These are phyloP conservation scores for Drosophila tanythrix DNA, from an alignment of 2,888 invertebrate species.

Conservation along the genomic window DNA sequence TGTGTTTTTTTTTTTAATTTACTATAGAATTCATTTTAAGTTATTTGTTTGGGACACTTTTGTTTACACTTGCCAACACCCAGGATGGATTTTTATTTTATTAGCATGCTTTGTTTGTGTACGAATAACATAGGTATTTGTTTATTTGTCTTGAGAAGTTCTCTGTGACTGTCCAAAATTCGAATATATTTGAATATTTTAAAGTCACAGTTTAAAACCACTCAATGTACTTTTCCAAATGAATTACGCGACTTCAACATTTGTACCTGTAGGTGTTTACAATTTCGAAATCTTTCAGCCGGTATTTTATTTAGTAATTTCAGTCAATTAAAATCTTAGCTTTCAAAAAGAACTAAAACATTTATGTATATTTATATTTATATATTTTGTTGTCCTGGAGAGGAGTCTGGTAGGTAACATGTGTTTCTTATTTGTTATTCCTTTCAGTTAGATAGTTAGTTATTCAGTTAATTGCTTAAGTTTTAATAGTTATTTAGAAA, in stretches of 20 bases:
- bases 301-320: slow-evolving; percentile 44
- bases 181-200: neutral
- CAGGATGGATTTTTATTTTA: slow-evolving; percentile 21
- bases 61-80: slow-evolving; percentile 15
- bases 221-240: neutral
- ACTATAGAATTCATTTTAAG: slow-evolving; percentile 54
- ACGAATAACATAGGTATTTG: neutral
- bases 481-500: neutral
- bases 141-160: no score
- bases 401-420: neutral
- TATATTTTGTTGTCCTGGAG: neutral
- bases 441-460: neutral
- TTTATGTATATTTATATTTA: neutral
- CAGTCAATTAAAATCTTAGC: slow-evolving; percentile 1
- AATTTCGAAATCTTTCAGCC: slow-evolving; percentile 28
- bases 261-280: slow-evolving; percentile 6
- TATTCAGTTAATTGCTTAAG: neutral
- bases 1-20: slow-evolving; percentile 1
- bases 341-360: neutral
- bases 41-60: slow-evolving; percentile 60
- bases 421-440: neutral
- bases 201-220: neutral
- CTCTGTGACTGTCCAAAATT: neutral
- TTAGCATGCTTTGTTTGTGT: neutral
- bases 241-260: neutral